Percentiles rank a stretch among this genome's conserved stretches.
These are phyloP conservation scores for Macrochelys suwanniensis DNA, from an alignment of 2,797 vertebrate genomes.

Conservation along the genomic window DNA sequence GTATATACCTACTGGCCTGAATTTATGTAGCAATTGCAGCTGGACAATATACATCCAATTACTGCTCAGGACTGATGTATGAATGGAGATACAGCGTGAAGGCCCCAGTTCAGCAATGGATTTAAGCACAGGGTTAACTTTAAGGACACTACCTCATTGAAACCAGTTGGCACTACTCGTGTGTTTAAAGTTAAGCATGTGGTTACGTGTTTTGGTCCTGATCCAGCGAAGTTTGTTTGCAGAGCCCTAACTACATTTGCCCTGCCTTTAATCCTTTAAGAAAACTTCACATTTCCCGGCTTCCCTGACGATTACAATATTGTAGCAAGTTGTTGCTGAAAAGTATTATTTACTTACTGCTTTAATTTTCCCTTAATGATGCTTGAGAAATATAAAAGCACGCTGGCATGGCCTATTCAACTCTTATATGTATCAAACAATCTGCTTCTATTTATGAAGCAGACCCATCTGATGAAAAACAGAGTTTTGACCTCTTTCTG, in stretches of 20 bases:
- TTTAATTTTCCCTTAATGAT: not conserved
- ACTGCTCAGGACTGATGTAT: too few relatives aligned
- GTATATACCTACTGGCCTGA: too few relatives aligned
- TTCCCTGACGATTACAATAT: not conserved
- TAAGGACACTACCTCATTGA: too few relatives aligned
- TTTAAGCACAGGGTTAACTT: too few relatives aligned
- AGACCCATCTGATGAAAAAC: not conserved
- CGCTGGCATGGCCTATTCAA: not conserved
- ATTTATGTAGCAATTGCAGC: too few relatives aligned
- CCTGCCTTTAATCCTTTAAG: not conserved
- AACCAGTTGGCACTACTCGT: too few relatives aligned
- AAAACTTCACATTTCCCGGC: not conserved
- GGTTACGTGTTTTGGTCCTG: not conserved
- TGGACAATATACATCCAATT: too few relatives aligned
- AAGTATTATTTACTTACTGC: not conserved
- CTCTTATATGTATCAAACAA: not conserved
- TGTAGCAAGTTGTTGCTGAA: not conserved
- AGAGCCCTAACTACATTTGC: too few relatives aligned
- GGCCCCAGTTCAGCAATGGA: too few relatives aligned
- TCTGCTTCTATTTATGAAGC: not conserved
- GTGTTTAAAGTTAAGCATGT: too few relatives aligned
- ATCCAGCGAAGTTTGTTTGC: not conserved
- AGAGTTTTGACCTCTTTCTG: not conserved
- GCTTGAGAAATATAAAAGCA: not conserved
- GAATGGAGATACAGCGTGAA: too few relatives aligned